Conservation (phyloP, 2,888 invertebrate species). For the Nephrotoma guestfalica region DNA sequence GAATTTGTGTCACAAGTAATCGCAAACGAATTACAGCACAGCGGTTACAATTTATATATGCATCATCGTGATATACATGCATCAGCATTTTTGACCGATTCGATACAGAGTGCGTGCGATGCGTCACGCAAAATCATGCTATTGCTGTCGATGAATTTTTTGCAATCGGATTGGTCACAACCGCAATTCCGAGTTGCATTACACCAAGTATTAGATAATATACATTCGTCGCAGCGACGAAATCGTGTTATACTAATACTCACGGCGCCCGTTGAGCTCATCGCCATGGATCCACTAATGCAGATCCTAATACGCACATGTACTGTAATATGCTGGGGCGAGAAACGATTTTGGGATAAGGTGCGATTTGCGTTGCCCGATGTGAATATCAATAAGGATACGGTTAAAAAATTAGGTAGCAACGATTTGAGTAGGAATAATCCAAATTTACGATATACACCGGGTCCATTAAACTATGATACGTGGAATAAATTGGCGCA, state of each 20-base stretch:
- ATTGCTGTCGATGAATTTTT: constrained; percentile 64
- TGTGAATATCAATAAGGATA: constrained; percentile 20
- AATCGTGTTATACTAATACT: constrained; percentile 43
- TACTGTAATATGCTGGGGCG: constrained; percentile 61
- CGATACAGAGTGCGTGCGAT: constrained; percentile 35
- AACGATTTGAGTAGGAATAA: constrained; percentile 16
- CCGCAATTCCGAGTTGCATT: constrained; percentile 70
- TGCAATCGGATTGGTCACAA: constrained; percentile 70
- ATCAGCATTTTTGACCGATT: constrained; percentile 31
- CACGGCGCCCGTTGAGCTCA: constrained; percentile 50
- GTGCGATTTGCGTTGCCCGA: constrained; percentile 71
- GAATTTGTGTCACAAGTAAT: constrained; percentile 52
- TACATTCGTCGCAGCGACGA: constrained; percentile 48
- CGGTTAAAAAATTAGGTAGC: constrained; percentile 8
- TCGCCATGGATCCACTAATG: constrained; percentile 61
- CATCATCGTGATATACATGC: constrained; percentile 44
- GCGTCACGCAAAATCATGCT: constrained; percentile 59
- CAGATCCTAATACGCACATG: constrained; percentile 56
- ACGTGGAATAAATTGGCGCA: constrained; percentile 56
- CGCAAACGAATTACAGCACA: constrained; percentile 59
- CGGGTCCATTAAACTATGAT: constrained; percentile 56
- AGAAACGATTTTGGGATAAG: constrained; percentile 82
- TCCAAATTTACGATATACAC: constrained; percentile 43
- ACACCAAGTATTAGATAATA: constrained; percentile 50
- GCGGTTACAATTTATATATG: constrained; percentile 45